Evolutionary conservation across 2,797 vertebrate species (phyloP).

Genomic region (Poecile montanus): DNA sequence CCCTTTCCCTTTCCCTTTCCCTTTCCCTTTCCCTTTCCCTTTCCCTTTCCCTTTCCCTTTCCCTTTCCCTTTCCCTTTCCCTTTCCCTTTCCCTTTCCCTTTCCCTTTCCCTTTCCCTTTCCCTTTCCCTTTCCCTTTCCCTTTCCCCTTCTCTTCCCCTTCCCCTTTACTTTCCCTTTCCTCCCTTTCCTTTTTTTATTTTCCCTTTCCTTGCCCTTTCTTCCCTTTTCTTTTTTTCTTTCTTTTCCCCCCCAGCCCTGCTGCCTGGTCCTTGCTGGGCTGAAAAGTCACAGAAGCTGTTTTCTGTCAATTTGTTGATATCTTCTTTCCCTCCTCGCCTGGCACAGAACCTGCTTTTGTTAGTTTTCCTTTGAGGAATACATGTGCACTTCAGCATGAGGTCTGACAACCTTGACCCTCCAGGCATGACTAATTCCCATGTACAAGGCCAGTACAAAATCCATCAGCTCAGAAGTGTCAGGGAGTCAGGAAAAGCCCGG

Average conservation of each 20-base stretch:
- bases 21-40: fast-evolving
- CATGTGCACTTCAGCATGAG: conserved; percentile 68
- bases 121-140: fast-evolving
- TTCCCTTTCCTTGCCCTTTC: neutral
- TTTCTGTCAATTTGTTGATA: conserved; percentile 57
- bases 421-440: conserved; percentile 59
- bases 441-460: conserved; percentile 65
- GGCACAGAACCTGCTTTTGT: conserved; percentile 38
- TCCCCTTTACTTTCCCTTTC: too few relatives aligned
- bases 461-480: conserved; percentile 43
- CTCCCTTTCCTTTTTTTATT: too few relatives aligned
- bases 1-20: fast-evolving
- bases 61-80: too few relatives aligned
- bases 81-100: too few relatives aligned
- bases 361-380: conserved; percentile 67
- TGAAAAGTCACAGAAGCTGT: conserved; percentile 50
- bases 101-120: fast-evolving
- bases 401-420: conserved; percentile 65
- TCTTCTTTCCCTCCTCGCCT: conserved; percentile 31
- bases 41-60: neutral
- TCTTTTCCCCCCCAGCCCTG: neutral
- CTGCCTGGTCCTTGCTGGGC: neutral
- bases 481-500: conserved; percentile 34
- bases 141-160: too few relatives aligned
- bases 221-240: neutral